Evolutionary conservation across 2,113 vertebrate species (phyloP).

Genomic region (Pachyramphus minor): DNA sequence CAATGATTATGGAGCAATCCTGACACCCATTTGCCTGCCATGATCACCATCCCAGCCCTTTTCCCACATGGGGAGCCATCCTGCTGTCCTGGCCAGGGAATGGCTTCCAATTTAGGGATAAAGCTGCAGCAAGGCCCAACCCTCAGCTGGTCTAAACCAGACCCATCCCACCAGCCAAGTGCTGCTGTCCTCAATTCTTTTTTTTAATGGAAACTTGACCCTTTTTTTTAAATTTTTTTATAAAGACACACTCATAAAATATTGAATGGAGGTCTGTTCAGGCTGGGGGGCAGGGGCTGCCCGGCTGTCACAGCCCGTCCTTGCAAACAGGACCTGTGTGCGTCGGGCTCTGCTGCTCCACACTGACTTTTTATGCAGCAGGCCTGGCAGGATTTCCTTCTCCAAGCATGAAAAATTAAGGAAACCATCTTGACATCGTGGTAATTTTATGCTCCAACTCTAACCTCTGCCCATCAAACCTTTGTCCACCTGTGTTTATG

Average conservation of each 20-base stretch:
- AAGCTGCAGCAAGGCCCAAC: not conserved
- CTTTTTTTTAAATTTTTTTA: not conserved
- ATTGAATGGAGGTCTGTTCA: not conserved
- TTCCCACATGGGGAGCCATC: accelerated
- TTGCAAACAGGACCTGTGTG: not conserved
- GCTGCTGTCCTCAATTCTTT: not conserved
- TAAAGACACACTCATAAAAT: conserved; percentile 15
- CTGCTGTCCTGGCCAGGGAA: not conserved
- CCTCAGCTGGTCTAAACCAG: not conserved
- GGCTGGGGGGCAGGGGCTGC: not conserved
- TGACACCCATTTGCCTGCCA: accelerated
- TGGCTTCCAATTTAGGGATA: not conserved
- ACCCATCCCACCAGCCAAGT: not conserved
- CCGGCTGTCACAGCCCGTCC: not conserved
- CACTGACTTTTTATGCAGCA: not conserved
- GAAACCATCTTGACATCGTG: not conserved
- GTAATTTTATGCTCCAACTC: not conserved
- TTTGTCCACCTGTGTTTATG: not conserved
- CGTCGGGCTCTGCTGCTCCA: not conserved
- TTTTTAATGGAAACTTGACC: not conserved
- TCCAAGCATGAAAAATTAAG: not conserved
- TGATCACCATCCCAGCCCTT: not conserved
- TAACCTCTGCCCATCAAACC: not conserved
- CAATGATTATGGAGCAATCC: not conserved
- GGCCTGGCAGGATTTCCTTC: not conserved